Base-by-base conservation (phyloP, 2,888 invertebrate genomes). In the Andrena praecox region DNA sequence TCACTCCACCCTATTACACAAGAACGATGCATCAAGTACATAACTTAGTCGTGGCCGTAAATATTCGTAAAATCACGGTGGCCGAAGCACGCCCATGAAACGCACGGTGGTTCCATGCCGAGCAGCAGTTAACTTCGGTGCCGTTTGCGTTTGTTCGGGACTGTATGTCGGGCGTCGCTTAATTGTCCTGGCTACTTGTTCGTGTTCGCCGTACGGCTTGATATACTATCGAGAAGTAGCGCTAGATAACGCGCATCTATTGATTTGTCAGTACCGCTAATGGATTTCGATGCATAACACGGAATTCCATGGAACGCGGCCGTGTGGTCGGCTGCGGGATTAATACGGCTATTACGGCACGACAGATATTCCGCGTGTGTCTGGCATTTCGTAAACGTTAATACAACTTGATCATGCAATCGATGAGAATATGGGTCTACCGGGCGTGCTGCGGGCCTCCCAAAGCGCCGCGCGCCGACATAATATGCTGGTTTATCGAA, bases 241-340 rank as follows among this genome's bases (percentile, higher is more conserved):
- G 68, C 35, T 48, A 48, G 77, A 77, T 82, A 82, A 74, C 77
- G 71, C 50, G 64, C 73, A 27, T 74, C 77, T 87, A 87, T 87
- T 87, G 87, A 87, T 87, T 87, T 77, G 85, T 83, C 87, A 82
- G 80, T 33, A 29, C 16, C 20, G 71, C 67, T 87, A 82, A 87
- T 87, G 80, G 80, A 82, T 87, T 87, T 85, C 83, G 77, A 80
- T 83, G 74, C 71, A 79, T 72, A 84, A 80, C 80, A 64, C 59
- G 84, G 71, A 87, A 87, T 84, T 75, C 85, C 85, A 63, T 72
- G 81, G 80, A 80, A 82, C 77, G 84, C 84, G 68, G 69, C 64
- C 60, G 68, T 72, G 74, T 67, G 79, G 77, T 81, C 52, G 63
- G 59, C 35, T 24, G 33, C 63, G 85, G 83, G 75, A 87, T 87